Evolutionary conservation across 1,140 invertebrate genomes (phyloP).

Genomic region (Ephestia elutella): DNA sequence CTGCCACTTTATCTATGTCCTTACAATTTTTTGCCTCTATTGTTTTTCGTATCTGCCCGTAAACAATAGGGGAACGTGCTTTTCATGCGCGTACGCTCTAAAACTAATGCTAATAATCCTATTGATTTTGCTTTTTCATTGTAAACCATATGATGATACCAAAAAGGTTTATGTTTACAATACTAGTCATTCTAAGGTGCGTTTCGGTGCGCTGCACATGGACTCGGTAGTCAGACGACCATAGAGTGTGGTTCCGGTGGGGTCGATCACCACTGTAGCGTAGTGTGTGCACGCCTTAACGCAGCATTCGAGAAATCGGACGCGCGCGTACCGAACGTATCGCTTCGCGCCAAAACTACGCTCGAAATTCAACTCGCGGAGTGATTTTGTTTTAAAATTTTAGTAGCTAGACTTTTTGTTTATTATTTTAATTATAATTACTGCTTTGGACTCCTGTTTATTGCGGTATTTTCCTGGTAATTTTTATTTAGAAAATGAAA

Average conservation of each 20-base stretch:
- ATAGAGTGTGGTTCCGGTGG: slow-evolving; percentile 71
- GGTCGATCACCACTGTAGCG: slow-evolving; percentile 60
- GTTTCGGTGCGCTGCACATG: slow-evolving; percentile 69
- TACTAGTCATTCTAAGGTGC: slow-evolving; percentile 27
- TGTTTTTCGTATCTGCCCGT: slow-evolving; percentile 44
- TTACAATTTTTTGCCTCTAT: slow-evolving; percentile 37
- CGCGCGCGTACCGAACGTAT: slow-evolving; percentile 32
- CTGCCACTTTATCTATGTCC: slow-evolving; percentile 33
- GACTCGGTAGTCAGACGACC: slow-evolving; percentile 60
- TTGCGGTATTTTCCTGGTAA: background rate
- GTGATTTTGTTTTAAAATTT: slow-evolving; percentile 7
- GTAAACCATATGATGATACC: slow-evolving; percentile 30
- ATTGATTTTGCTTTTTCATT: slow-evolving; percentile 20
- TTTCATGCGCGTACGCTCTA: slow-evolving; percentile 64
- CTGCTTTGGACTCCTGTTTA: background rate
- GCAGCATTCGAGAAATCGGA: slow-evolving; percentile 45
- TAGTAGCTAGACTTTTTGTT: background rate
- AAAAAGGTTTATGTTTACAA: slow-evolving; percentile 6
- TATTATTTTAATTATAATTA: background rate
- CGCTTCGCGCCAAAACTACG: slow-evolving; percentile 35
- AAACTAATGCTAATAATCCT: slow-evolving; percentile 34
- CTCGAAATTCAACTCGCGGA: slow-evolving; percentile 10
- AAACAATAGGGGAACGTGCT: slow-evolving; percentile 59
- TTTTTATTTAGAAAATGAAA: slow-evolving; percentile 6
- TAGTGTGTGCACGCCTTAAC: slow-evolving; percentile 53